Evolutionary conservation across 2,113 vertebrate species (phyloP).

Genomic region (Junco hyemalis): DNA sequence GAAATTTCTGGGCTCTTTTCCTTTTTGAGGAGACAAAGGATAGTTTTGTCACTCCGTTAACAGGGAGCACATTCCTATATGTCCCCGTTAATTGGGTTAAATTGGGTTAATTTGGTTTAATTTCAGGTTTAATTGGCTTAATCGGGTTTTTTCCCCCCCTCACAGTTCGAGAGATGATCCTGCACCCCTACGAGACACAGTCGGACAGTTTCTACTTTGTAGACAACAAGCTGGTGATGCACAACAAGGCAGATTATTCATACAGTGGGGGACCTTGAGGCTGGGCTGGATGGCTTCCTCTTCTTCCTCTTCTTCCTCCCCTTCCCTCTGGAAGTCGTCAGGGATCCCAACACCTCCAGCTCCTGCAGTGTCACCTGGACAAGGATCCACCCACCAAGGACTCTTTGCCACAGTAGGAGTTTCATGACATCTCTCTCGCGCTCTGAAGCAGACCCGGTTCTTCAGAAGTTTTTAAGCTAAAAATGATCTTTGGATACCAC

Average conservation of each 20-base stretch:
- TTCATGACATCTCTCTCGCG: conserved; percentile 37
- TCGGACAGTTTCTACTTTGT: conserved; percentile 99
- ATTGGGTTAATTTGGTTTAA: too few relatives aligned
- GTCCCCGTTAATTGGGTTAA: too few relatives aligned
- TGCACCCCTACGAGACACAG: conserved; percentile 93
- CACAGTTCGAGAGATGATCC: conserved; percentile 95
- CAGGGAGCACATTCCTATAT: background rate
- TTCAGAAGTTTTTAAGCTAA: conserved; percentile 8
- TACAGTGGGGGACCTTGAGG: conserved; percentile 89
- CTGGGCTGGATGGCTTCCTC: background rate
- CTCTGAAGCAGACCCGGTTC: conserved; percentile 32
- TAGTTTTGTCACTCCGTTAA: background rate
- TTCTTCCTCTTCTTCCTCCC: background rate
- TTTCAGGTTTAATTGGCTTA: too few relatives aligned
- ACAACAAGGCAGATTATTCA: conserved; percentile 99
- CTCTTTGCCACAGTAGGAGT: conserved; percentile 62
- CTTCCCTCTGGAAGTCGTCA: conserved; percentile 22
- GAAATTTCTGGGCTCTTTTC: background rate
- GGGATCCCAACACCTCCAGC: conserved; percentile 51
- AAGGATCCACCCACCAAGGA: conserved; percentile 38
- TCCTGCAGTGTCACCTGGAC: background rate
- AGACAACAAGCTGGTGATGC: conserved; percentile 98
- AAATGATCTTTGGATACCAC: background rate
- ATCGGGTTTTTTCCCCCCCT: background rate
- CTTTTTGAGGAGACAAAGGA: background rate